These are phyloP conservation scores for Tapirus indicus DNA, from an alignment of 2,797 vertebrate species.

Conservation along the genomic window DNA sequence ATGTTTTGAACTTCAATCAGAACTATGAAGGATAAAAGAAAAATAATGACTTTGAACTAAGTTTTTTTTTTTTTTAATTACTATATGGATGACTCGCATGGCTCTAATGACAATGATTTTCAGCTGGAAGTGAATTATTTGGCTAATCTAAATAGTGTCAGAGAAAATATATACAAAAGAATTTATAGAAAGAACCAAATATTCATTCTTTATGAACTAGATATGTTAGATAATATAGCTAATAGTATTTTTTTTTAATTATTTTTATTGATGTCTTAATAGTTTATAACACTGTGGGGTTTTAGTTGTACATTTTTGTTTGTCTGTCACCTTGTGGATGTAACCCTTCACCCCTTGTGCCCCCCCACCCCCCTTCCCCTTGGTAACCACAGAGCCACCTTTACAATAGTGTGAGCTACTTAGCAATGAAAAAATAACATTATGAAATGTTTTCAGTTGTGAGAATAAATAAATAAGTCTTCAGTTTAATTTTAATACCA, in stretches of 20 bases:
- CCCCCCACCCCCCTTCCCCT: too few relatives aligned
- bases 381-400: background rate
- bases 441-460: slow-evolving; percentile 38
- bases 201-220: background rate
- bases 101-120: background rate
- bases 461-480: slow-evolving; percentile 36
- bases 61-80: background rate
- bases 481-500: slow-evolving; percentile 54
- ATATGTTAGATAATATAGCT: background rate
- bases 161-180: slow-evolving; percentile 2
- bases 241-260: background rate
- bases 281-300: too few relatives aligned
- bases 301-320: too few relatives aligned
- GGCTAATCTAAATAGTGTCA: background rate
- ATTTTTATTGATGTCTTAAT: too few relatives aligned
- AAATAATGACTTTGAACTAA: slow-evolving; percentile 13
- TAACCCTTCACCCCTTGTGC: too few relatives aligned
- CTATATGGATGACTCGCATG: background rate
- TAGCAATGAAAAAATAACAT: slow-evolving; percentile 27
- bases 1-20: slow-evolving; percentile 18
- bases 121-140: background rate
- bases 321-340: too few relatives aligned
- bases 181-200: background rate
- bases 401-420: background rate
- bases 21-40: background rate